Evolutionary conservation across 1,140 invertebrate genomes (phyloP), one percentile per base, ranked within the genome.

Genomic region (Bursaphelenchus mucronatus): DNA sequence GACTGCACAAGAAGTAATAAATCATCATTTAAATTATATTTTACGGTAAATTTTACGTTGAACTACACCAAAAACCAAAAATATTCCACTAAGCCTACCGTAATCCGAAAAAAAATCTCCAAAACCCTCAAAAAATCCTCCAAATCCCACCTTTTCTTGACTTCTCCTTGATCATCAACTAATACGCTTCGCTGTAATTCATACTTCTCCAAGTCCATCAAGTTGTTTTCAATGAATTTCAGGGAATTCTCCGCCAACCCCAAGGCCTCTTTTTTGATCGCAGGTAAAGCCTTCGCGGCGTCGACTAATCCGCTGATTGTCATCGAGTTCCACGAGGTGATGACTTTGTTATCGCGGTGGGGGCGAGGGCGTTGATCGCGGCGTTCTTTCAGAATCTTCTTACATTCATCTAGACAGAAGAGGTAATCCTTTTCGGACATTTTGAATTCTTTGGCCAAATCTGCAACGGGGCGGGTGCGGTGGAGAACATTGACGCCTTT

Each of bases 271-370:
- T 86, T 80, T 63, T 89, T 86, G 56, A 86, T 84, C 5, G 54
- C 15, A 1, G 71, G 72, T 7, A 77, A 82, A 41, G 87, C 86
- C 80, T 88, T 85, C n/a, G 88, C 87, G 76, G 88, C 89, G 80
- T 87, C 87, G 0, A 90, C 86, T 71, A 89, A 88, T 0, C 89
- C 91, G 68, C 88, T 88, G 64, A 95, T 88, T 87, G 92, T 90
- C 21, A 95, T 83, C 64, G 91, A 91, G 84, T 95, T 95, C 91
- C 92, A 95, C 0, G 90, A 87, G 57, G 90, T 90, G 4, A 95
- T 83, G 59, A 95, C 92, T 85, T 94, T 95, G 30, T 89, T 88
- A 83, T 96, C 92, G 17, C 92, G 86, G 82, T 92, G 89, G 6
- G 92, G 92, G 61, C 88, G 86, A 0, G 92, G 92, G 53, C 92